Evolutionary conservation across 2,113 vertebrate species (phyloP).

Genomic region (Neoarius graeffei): DNA sequence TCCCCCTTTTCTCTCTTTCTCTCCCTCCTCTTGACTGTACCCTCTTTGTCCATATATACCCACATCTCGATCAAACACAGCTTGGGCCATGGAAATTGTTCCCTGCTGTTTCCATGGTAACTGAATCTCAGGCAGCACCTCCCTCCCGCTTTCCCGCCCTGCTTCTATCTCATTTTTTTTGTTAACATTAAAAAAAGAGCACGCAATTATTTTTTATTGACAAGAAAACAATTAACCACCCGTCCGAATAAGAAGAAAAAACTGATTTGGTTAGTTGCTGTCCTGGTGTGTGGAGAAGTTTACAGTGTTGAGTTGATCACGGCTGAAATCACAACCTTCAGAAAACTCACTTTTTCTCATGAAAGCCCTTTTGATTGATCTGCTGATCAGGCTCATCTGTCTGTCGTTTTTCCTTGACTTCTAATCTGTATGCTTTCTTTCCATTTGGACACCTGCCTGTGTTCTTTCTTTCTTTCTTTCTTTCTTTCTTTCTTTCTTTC

Average conservation of each 20-base stretch:
- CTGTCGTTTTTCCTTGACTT: too few species aligned
- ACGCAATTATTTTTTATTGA: not conserved
- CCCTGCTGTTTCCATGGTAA: conserved; percentile 75
- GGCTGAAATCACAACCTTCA: not conserved
- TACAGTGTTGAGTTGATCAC: not conserved
- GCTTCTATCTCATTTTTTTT: conserved; percentile 41
- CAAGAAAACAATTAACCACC: not conserved
- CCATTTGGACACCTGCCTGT: too few species aligned
- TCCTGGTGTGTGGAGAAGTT: not conserved
- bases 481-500: too few species aligned
- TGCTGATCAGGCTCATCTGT: not conserved
- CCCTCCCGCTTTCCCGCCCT: conserved; percentile 51
- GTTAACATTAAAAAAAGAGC: conserved; percentile 57
- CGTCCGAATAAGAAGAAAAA: not conserved
- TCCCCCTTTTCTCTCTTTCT: conserved; percentile 39
- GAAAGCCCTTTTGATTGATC: not conserved
- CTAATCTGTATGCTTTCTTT: too few species aligned
- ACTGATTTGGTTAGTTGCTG: not conserved
- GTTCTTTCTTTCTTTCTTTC: too few species aligned
- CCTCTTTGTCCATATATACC: conserved; percentile 25
- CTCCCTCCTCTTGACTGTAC: conserved; percentile 19
- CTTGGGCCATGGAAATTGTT: conserved; percentile 52
- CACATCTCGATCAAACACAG: conserved; percentile 48
- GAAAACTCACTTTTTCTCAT: conserved; percentile 20
- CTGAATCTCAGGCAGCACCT: conserved; percentile 65